phyloP scores from a whole-genome alignment of 2,888 invertebrate genomes.

The Exocentrus adspersus region DNA sequence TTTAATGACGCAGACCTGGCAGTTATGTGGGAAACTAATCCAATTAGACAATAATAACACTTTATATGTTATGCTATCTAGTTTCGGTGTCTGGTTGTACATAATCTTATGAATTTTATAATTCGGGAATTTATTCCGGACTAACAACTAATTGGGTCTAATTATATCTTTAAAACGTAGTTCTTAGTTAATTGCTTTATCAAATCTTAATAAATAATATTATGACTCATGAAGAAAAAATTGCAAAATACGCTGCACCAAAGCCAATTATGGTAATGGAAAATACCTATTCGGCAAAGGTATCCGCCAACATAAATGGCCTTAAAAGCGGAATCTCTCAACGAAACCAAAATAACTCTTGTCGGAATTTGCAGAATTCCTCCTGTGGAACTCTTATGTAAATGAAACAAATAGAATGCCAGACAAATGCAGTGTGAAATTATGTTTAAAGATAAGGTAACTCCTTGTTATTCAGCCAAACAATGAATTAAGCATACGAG shows the following conservation, averaged over 20 bases:
- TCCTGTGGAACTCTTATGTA: conserved; percentile 29
- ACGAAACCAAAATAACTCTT: conserved; percentile 14
- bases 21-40: background rate
- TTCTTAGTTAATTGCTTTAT: too few species aligned
- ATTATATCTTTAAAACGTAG: too few species aligned
- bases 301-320: conserved; percentile 4
- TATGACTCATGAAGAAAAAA: too few species aligned
- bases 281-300: background rate
- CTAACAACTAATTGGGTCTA: too few species aligned
- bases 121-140: background rate
- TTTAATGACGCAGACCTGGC: background rate
- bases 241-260: background rate
- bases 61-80: too few species aligned
- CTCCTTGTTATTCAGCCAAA: conserved; percentile 29
- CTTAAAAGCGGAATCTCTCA: conserved; percentile 9
- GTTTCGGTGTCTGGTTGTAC: too few species aligned
- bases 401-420: conserved; percentile 40
- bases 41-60: background rate
- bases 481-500: conserved; percentile 35
- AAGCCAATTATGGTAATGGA: background rate
- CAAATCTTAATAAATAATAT: too few species aligned
- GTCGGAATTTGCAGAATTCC: conserved; percentile 22
- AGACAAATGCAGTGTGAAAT: conserved; percentile 49
- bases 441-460: conserved; percentile 41
- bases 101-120: background rate